phyloP scores from a whole-genome alignment of 2,888 invertebrate genomes.

The Eurytoma californica region DNA sequence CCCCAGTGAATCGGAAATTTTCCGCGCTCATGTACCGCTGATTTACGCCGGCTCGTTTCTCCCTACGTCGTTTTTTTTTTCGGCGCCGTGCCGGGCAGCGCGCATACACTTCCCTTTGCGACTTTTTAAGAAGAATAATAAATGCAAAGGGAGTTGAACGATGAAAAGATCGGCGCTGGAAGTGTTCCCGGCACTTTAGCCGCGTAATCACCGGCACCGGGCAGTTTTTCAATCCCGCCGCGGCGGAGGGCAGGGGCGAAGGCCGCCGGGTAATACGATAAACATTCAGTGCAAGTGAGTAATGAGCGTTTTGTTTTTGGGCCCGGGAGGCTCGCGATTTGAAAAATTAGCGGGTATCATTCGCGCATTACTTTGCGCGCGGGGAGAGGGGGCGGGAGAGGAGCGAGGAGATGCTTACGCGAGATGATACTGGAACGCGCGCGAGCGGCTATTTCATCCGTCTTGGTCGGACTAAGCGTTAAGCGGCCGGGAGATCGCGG shows the following conservation, averaged over 20 bases:
- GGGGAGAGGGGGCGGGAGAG: slow-evolving; percentile 48
- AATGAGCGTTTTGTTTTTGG: slow-evolving; percentile 49
- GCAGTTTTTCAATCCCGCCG: neutral
- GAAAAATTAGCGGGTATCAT: slow-evolving; percentile 56
- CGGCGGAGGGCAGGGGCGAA: neutral
- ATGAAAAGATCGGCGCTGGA: slow-evolving; percentile 16
- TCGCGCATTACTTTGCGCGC: slow-evolving; percentile 38
- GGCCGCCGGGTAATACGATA: slow-evolving; percentile 35
- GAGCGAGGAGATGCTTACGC: slow-evolving; percentile 52
- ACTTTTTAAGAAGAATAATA: neutral
- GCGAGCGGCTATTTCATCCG: slow-evolving; percentile 60
- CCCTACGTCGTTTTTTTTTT: no score
- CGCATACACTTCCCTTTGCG: neutral
- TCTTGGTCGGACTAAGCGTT: slow-evolving; percentile 63
- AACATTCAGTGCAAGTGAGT: slow-evolving; percentile 47
- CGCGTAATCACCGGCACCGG: slow-evolving; percentile 25
- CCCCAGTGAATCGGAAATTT: no score
- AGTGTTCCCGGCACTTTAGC: slow-evolving; percentile 27
- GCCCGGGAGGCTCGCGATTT: slow-evolving; percentile 35
- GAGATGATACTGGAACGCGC: slow-evolving; percentile 62
- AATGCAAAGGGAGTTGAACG: neutral
- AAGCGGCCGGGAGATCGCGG: slow-evolving; percentile 60
- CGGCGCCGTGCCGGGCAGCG: neutral
- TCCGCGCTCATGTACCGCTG: no score
- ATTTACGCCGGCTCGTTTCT: no score